Conservation (phyloP, 2,113 vertebrate species). For the Mesitornis unicolor region DNA sequence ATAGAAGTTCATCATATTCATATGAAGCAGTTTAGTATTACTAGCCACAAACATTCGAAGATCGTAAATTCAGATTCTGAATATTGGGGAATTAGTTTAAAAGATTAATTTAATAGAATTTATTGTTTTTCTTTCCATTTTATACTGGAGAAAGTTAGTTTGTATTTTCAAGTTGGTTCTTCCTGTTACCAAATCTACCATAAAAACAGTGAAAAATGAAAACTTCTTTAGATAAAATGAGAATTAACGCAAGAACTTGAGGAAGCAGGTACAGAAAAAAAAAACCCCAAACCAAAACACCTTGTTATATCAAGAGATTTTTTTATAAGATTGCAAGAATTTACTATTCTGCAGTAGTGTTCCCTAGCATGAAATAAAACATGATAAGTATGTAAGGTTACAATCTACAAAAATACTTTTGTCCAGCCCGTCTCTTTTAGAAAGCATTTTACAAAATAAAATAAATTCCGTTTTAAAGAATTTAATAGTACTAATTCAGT, state of each 20-base stretch:
- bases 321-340: neutral
- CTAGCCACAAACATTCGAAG: neutral
- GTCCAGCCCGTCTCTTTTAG: neutral
- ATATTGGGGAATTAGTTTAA: neutral
- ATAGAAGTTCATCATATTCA: neutral
- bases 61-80: neutral
- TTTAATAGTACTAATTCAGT: neutral
- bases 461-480: neutral
- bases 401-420: neutral
- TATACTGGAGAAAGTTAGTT: neutral
- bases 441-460: neutral
- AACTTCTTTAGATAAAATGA: neutral
- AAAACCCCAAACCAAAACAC: too few species aligned
- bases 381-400: neutral
- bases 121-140: neutral
- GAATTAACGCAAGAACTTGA: neutral
- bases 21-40: neutral
- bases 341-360: neutral
- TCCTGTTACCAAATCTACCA: neutral
- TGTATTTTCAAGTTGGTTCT: neutral
- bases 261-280: neutral
- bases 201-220: neutral
- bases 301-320: neutral
- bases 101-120: neutral
- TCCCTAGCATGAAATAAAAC: neutral